Conservation (phyloP, 2,113 vertebrate genomes). For the Syngnathoides biaculeatus region DNA sequence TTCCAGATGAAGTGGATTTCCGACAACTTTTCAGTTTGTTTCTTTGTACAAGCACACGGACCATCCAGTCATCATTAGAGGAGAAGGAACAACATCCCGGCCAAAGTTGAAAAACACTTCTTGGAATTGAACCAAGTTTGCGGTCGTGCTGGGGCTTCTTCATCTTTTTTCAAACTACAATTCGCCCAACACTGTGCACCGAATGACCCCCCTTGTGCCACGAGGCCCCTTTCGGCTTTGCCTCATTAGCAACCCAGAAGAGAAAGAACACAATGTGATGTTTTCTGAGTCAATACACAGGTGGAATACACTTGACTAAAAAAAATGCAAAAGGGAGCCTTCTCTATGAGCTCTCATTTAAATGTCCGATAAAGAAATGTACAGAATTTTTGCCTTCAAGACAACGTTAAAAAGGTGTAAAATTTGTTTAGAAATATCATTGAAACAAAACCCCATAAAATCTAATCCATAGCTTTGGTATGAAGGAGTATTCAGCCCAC, state of each 20-base stretch:
- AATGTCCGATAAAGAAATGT: neutral
- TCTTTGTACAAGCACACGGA: conserved; percentile 20
- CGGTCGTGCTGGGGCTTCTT: conserved; percentile 3
- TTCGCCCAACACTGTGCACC: neutral
- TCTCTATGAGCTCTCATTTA: neutral
- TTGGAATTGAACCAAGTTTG: conserved; percentile 6
- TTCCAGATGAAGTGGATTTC: conserved; percentile 37
- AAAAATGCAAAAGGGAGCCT: neutral
- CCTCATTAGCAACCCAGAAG: conserved; percentile 1
- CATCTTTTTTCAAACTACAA: neutral
- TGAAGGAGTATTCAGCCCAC: neutral
- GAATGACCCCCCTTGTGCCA: neutral
- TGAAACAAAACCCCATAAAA: neutral
- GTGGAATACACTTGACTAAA: neutral
- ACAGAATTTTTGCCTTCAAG: neutral
- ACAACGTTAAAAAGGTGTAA: neutral
- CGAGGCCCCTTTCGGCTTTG: neutral
- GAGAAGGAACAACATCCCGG: conserved; percentile 14
- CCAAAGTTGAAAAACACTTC: conserved; percentile 21
- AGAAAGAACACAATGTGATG: neutral
- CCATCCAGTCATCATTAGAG: conserved; percentile 46
- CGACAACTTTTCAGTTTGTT: conserved; percentile 28
- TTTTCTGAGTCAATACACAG: neutral
- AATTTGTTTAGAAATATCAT: neutral
- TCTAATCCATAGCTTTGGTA: too few species aligned